Percentiles rank a stretch among this genome's conserved stretches.
Evolutionary conservation across 2,888 invertebrate species (phyloP).

Genomic region (Cheilosia vernalis): DNA sequence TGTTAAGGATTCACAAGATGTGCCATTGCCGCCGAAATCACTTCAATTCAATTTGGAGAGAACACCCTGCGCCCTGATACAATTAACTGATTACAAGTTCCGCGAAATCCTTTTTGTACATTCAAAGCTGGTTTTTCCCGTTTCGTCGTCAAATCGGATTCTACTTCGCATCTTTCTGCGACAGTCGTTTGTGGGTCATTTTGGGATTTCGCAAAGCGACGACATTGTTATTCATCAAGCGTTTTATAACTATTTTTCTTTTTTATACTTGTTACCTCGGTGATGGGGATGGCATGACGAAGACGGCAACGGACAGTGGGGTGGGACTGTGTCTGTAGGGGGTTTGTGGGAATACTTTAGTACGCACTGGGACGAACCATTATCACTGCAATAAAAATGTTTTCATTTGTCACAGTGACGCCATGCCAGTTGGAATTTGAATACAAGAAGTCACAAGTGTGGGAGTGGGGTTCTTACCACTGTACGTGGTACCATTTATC

Average conservation of each 20-base stretch:
- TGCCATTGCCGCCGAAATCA: conserved; percentile 46
- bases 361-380: conserved; percentile 68
- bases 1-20: conserved; percentile 55
- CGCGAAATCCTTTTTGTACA: conserved; percentile 71
- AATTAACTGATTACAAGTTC: conserved; percentile 74
- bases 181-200: conserved; percentile 69
- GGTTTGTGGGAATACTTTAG: neutral
- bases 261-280: conserved; percentile 52
- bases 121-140: conserved; percentile 44
- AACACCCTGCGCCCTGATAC: conserved; percentile 68
- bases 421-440: conserved; percentile 72
- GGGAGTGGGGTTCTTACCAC: conserved; percentile 29
- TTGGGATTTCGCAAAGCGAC: conserved; percentile 46
- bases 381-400: conserved; percentile 75
- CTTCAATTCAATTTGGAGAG: conserved; percentile 63
- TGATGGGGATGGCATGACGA: neutral
- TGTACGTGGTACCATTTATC: conserved; percentile 64
- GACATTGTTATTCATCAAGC: conserved; percentile 73
- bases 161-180: conserved; percentile 11
- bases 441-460: conserved; percentile 28
- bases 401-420: conserved; percentile 74
- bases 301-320: conserved; percentile 7
- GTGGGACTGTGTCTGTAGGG: neutral
- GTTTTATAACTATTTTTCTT: conserved; percentile 75
- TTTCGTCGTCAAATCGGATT: conserved; percentile 45